Base-by-base conservation (phyloP, 2,888 invertebrate species). In the Neocrepidodera transversa region DNA sequence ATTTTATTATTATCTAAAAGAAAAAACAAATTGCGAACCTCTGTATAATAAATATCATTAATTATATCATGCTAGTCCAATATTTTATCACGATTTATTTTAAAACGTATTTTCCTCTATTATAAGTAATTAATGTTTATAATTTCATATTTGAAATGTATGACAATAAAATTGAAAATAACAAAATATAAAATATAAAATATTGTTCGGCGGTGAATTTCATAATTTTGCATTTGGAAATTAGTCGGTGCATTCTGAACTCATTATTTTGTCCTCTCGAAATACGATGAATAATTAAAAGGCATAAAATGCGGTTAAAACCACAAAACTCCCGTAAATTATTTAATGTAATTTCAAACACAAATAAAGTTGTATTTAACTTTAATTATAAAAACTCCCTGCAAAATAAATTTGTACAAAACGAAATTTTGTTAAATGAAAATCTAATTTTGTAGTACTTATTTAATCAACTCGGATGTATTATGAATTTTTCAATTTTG, bases 321-420 rank as follows among this genome's bases (percentile, higher is more conserved):
- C 55, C 58, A 56, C 62, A 51, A 47, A 54, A 62, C 61, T 56
- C 57, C 43, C 45, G 63, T 68, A 57, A 68, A 69, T 70, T 70
- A 71, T 71, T 73, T 70, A 74, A 71, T 68, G 71, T 68, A 71
- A 74, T 74, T 72, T 69, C 64, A 62, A 71, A 72, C 69, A 70
- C 72, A 74, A 74, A 73, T 70, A 72, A 61, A 64, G 68, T 67
- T 58, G 62, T 69, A 71, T 69, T 71, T 69, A 71, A 73, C 71
- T 73, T 72, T 71, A 73, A 74, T 74, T 72, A 72, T 69, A 71
- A 70, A 71, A 73, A 71, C 68, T 71, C 42, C 40, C 52, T 58
- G 42, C 50, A 52, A 61, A 63, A 58, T 55, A 57, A 58, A 63
- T 61, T 63, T 57, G 26, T 55, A 63, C 59, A 57, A 63, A 65